phyloP scores from a whole-genome alignment of 2,113 vertebrate species.

The Pionites leucogaster region DNA sequence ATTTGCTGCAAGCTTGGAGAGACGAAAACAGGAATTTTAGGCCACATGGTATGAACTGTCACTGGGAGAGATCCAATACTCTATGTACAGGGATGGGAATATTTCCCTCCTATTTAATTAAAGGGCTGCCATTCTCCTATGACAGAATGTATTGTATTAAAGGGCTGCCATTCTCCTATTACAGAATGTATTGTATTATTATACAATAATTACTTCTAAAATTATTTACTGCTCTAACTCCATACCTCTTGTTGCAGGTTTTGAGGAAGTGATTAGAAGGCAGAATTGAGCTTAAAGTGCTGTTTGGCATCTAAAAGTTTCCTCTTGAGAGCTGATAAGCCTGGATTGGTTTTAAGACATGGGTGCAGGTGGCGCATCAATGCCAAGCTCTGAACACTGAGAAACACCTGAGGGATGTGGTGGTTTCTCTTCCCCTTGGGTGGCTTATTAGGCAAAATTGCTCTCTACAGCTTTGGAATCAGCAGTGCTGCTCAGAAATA shows the following conservation, averaged over 20 bases:
- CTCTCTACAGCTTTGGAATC: not conserved
- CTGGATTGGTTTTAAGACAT: not conserved
- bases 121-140: not conserved
- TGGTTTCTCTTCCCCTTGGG: not conserved
- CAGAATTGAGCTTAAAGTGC: not conserved
- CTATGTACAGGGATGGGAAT: not conserved
- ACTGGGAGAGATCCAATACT: not conserved
- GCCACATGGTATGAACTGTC: not conserved
- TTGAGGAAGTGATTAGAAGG: not conserved
- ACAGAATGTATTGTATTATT: not conserved
- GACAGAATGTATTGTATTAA: not conserved
- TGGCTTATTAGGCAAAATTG: not conserved
- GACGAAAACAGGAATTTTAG: constrained; percentile 10
- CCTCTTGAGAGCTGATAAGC: accelerated
- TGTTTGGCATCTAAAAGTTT: not conserved
- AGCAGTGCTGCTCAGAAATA: accelerated
- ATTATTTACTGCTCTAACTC: not conserved
- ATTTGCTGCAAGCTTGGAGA: not conserved
- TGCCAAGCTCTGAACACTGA: not conserved
- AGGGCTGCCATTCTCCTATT: not conserved
- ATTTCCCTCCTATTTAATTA: not conserved
- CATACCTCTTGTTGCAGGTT: not conserved
- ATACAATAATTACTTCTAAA: not conserved
- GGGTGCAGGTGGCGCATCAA: not conserved
- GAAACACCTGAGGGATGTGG: accelerated